These are phyloP conservation scores for Ophion ellenae DNA, from an alignment of 2,888 invertebrate genomes.

Conservation along the genomic window DNA sequence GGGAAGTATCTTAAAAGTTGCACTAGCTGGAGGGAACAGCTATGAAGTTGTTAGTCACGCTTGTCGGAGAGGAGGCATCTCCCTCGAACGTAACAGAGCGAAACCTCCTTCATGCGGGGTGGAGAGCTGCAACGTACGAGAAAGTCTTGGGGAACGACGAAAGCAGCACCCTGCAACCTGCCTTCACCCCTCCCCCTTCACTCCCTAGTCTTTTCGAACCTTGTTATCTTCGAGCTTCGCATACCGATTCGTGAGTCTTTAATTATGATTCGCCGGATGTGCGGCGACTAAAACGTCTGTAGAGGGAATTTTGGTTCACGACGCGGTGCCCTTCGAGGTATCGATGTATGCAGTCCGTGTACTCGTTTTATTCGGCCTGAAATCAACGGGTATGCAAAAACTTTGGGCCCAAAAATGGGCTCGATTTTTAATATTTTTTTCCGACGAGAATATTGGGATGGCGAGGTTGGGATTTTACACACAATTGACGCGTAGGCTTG, in stretches of 20 bases:
- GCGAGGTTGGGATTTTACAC: no score
- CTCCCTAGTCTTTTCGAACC: constrained; percentile 49
- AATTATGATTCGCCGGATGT: constrained; percentile 71
- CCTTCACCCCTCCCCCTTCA: constrained; percentile 41
- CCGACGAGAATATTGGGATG: no score
- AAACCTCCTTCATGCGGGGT: constrained; percentile 42
- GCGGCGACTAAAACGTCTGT: constrained; percentile 68
- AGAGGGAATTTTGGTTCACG: constrained; percentile 69
- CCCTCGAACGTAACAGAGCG: constrained; percentile 58
- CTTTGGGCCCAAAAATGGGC: no score
- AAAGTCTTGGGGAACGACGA: constrained; percentile 2
- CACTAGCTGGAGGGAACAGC: constrained; percentile 68
- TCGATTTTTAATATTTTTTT: no score
- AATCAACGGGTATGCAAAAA: no score
- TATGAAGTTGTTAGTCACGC: constrained; percentile 81
- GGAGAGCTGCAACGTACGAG: constrained; percentile 15
- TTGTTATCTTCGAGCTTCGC: constrained; percentile 70
- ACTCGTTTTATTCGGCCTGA: no score
- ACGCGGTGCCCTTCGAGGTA: neutral
- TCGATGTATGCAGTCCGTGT: neutral
- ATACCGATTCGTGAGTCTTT: constrained; percentile 73
- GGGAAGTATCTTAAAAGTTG: constrained; percentile 64
- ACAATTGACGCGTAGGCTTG: no score
- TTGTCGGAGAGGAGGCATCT: constrained; percentile 68
- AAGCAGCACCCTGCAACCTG: constrained; percentile 29